These are phyloP conservation scores for Lophius piscatorius DNA, from an alignment of 2,113 vertebrate species.

Conservation along the genomic window DNA sequence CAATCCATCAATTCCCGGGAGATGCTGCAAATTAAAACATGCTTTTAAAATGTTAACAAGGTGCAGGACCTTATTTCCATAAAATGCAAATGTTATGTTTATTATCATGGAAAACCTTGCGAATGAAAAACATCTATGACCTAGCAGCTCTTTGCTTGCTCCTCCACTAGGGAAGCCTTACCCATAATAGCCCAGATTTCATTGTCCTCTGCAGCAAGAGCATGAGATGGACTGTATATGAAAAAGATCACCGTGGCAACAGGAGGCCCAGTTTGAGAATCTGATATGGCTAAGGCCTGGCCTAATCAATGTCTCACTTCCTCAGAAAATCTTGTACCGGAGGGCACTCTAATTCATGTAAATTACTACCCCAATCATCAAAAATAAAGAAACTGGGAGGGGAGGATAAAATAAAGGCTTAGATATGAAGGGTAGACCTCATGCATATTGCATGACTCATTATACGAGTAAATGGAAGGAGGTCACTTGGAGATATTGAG, in stretches of 20 bases:
- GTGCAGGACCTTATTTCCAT: conserved; percentile 24
- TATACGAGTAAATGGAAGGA: not conserved
- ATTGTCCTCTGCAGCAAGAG: conserved; percentile 63
- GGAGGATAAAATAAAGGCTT: not conserved
- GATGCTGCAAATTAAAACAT: conserved; percentile 31
- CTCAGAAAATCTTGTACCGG: conserved; percentile 35
- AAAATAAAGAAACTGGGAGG: conserved; percentile 9
- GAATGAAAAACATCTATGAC: conserved; percentile 52
- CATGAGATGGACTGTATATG: conserved; percentile 67
- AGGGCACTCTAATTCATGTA: conserved; percentile 31
- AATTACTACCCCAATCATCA: conserved; percentile 23
- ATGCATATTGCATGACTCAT: not conserved
- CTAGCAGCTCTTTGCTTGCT: conserved; percentile 41
- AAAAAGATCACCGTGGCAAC: conserved; percentile 78
- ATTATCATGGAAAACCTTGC: conserved; percentile 49
- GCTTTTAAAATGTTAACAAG: conserved; percentile 21
- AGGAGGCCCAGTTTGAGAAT: conserved; percentile 66
- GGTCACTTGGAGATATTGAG: conserved; percentile 19
- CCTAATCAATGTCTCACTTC: conserved; percentile 54
- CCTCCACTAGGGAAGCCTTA: conserved; percentile 52
- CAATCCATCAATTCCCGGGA: conserved; percentile 26
- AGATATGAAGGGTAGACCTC: not conserved
- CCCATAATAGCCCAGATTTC: conserved; percentile 59
- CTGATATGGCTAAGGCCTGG: conserved; percentile 46
- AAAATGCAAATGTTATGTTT: conserved; percentile 58